Base-by-base conservation (phyloP, 2,888 invertebrate genomes). In the Linyphia triangularis region DNA sequence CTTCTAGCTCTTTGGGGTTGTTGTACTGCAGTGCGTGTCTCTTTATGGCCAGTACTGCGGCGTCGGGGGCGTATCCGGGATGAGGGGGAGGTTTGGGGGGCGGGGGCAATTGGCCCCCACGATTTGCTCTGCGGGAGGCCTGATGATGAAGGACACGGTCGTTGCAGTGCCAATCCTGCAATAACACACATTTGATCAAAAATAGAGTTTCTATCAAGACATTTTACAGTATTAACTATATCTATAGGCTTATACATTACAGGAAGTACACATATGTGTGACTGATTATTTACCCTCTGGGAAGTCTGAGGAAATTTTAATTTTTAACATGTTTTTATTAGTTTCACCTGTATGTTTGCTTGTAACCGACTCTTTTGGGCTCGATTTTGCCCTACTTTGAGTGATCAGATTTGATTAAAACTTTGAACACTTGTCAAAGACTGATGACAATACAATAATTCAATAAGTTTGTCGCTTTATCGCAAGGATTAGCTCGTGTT, bases 21-120 rank as follows among this genome's bases (percentile, higher is more conserved):
- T 97, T 95, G 93, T 96, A 96, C 91, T 97, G 97, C 19, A 96
- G 94, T 7, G 98, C 97, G 93, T 99, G 99, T 90, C 99, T 95
- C 92, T 98, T 96, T 88, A 99, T 98, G 0, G 99, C 99, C 91
- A 99, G 98, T 90, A 98, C 94, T 1, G 99, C 99, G 6, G 99
- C 99, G 92, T 98, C 98, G 3, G 96, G 96, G 63, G 96, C 97
- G 92, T 98, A 98, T 6, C 97, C 97, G 16, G 97, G 95, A 92
- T 95, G 95, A 90, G 95, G 95, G 33, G 95, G 94, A 67, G 94
- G 94, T 89, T 91, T 94, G 91, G 91, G 94, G 91, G 93, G 95
- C 92, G 93, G 93, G 92, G 93, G 94, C 84, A 93, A 94, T 82
- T 92, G 92, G 88, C 93, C 93, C 22, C 94, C 93, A 88, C 94